Base-by-base conservation (phyloP, 2,888 invertebrate genomes). In the Rugalucina vietnamica region DNA sequence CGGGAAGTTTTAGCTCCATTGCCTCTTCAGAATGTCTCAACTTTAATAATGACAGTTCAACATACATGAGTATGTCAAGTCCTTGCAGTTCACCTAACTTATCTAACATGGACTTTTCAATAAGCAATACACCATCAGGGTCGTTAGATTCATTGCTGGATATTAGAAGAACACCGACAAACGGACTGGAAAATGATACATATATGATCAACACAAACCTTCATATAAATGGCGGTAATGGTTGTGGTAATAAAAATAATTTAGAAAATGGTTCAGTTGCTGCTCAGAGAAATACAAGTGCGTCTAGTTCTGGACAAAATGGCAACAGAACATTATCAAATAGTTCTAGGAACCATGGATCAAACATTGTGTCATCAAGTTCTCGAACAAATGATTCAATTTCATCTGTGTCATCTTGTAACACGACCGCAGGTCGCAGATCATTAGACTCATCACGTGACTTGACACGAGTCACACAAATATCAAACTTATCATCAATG, bases 31-130 rank as follows among this genome's bases (percentile, higher is more conserved):
- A 86, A 14, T 83, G 86, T 76, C 76, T 90, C 24, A 90, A 90
- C 77, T 87, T 87, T 50, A 81, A 86, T 69, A 81, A 86, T 69
- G 88, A 89, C 37, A 90, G 89, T 71, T 76, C 91, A 10, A 91
- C 91, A 0, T 90, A 92, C 79, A 91, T 93, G 76, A 90, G 89
- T 57, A 89, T 90, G 89, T 86, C 90, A n/a, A 92, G 91, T 78
- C 87, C 89, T 8, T 90, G 90, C 83, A 90, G 90, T 34, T 91
- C 93, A 10, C 92, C 92, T 12, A 91, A 91, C 71, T 86, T 90
- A 24, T 90, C 90, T 1, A 86, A 88, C 71, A 86, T 90, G 85
- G 90, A 90, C 76, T 86, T 90, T 32, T 88, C 90, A 18, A 87
- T 89, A 14, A 84, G 87, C 50, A 84, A 81, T 34, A 89, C 90